A percentile compares a stretch with the other conserved stretches of the same genome.
These are phyloP conservation scores for Corythornis madagascariensis DNA, from an alignment of 2,113 vertebrate genomes.

Conservation along the genomic window DNA sequence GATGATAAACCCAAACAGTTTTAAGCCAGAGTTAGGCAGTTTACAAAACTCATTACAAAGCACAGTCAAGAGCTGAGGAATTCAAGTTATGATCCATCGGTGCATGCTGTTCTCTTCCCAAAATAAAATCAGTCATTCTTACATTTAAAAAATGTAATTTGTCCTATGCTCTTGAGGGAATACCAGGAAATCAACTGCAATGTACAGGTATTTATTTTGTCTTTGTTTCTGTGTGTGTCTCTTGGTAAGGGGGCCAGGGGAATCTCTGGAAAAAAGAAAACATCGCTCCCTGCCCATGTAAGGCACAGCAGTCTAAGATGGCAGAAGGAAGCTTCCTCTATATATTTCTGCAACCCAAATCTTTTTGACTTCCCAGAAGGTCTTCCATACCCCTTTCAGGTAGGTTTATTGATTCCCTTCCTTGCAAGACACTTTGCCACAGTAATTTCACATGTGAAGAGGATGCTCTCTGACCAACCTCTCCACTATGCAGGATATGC, in stretches of 20 bases:
- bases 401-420: not conserved
- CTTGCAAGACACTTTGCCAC: not conserved
- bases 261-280: not conserved
- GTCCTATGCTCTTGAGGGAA: not conserved
- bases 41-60: not conserved
- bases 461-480: not conserved
- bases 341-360: not conserved
- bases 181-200: not conserved
- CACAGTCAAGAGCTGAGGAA: not conserved
- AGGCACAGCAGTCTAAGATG: fast-evolving
- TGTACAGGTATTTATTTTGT: fast-evolving
- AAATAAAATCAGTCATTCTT: not conserved
- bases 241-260: not conserved
- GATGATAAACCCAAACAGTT: not conserved
- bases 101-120: not conserved
- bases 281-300: not conserved
- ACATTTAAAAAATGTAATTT: not conserved
- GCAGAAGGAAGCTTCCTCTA: not conserved
- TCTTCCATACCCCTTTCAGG: not conserved
- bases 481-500: not conserved
- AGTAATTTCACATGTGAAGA: not conserved
- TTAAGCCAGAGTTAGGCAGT: not conserved
- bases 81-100: not conserved
- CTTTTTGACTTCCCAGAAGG: not conserved
- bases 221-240: not conserved